Evolutionary conservation across 2,888 invertebrate species (phyloP).

Genomic region (Dolichomitus sp.): DNA sequence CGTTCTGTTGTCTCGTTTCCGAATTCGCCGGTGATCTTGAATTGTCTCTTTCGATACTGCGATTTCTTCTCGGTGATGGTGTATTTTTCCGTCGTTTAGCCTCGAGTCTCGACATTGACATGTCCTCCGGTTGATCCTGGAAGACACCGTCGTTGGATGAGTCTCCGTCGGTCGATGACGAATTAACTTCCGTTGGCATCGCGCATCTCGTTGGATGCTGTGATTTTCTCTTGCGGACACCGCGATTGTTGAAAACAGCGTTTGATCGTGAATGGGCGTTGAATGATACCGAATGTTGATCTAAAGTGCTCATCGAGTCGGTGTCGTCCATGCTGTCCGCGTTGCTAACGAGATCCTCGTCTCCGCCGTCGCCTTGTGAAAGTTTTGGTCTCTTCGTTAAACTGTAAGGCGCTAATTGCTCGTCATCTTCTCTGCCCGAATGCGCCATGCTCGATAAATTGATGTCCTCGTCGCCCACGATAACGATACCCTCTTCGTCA

Average conservation of each 20-base stretch:
- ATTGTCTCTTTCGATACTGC: conserved; percentile 72
- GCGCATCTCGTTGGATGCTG: conserved; percentile 95
- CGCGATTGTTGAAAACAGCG: conserved; percentile 77
- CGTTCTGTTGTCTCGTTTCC: conserved; percentile 61
- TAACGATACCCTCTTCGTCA: conserved; percentile 91
- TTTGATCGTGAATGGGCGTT: conserved; percentile 76
- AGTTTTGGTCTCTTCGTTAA: conserved; percentile 89
- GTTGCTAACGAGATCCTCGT: conserved; percentile 88
- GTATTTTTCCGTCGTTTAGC: conserved; percentile 80
- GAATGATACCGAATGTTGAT: conserved; percentile 78
- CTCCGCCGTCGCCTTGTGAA: conserved; percentile 87
- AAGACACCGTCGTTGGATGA: conserved; percentile 88
- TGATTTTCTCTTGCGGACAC: conserved; percentile 93
- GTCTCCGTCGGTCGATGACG: conserved; percentile 89
- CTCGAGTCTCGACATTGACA: conserved; percentile 84
- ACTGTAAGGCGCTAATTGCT: conserved; percentile 91
- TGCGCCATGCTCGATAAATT: conserved; percentile 78
- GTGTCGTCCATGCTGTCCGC: conserved; percentile 89
- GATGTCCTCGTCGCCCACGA: conserved; percentile 90
- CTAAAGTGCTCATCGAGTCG: conserved; percentile 81
- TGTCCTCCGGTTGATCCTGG: conserved; percentile 85
- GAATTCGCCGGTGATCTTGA: conserved; percentile 73
- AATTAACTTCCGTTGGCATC: conserved; percentile 87
- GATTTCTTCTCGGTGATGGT: conserved; percentile 71
- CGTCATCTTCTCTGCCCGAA: conserved; percentile 81